A percentile compares a stretch with the other conserved stretches of the same genome.
Conservation (phyloP, 2,113 vertebrate species). For the Poecilia latipinna region DNA sequence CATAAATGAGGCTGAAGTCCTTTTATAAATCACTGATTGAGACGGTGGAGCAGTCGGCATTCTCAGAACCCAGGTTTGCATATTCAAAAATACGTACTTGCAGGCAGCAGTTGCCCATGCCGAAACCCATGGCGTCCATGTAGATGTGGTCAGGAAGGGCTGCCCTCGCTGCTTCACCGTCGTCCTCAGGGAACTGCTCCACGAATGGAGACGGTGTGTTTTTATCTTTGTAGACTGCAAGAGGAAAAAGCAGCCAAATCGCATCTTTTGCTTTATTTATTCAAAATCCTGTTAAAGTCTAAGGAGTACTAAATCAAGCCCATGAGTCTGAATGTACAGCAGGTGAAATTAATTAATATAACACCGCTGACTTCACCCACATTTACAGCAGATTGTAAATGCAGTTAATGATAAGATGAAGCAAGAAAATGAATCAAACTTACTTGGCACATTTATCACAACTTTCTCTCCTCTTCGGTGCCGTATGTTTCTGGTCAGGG, state of each 20-base stretch:
- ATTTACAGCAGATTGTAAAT: neutral
- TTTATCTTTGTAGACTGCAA: constrained; percentile 93
- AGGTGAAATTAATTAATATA: neutral
- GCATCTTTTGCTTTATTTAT: neutral
- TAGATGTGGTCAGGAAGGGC: constrained; percentile 92
- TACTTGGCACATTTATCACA: constrained; percentile 96
- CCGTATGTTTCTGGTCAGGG: constrained; percentile 94
- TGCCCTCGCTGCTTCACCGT: constrained; percentile 86
- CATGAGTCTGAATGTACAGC: neutral
- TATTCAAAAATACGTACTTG: constrained; percentile 80
- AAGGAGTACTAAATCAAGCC: neutral
- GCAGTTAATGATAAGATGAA: neutral
- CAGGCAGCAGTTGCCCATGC: constrained; percentile 98
- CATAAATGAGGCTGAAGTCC: constrained; percentile 55
- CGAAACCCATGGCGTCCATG: constrained; percentile 99
- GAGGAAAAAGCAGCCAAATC: constrained; percentile 3
- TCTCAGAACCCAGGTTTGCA: neutral
- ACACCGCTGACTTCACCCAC: neutral
- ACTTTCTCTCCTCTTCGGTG: constrained; percentile 96
- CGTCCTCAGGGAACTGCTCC: constrained; percentile 90
- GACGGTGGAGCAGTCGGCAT: neutral
- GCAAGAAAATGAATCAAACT: constrained; percentile 57
- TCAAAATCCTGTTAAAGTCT: neutral
- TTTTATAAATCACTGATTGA: constrained; percentile 61
- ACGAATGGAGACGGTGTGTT: constrained; percentile 89